Evolutionary conservation across 2,797 vertebrate species (phyloP), one percentile per base, ranked within the genome.

Genomic region (Lycodopsis pacificus): DNA sequence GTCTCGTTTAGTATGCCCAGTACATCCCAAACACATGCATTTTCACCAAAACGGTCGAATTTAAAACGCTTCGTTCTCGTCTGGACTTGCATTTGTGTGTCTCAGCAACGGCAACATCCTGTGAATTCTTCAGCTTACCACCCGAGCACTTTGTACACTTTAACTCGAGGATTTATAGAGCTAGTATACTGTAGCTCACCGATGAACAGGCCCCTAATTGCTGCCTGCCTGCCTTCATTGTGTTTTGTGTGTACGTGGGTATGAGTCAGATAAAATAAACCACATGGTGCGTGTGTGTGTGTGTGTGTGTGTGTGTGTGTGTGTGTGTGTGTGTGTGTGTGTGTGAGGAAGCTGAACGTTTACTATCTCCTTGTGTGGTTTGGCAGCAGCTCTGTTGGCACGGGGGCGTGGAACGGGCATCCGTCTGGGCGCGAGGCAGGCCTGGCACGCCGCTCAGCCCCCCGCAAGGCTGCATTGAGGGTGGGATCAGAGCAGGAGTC

Each of bases 331-430:
- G 73, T 84, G 81, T 78, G 73, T 83, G 65, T 73, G 73, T 84
- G 81, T 77, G 82, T 77, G 73, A 90, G 89, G 86, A 89, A 91
- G 84, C 88, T 87, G 72, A 91, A 82, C 83, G 83, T 91, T 90
- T 92, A 88, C 90, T 93, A 93, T 95, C 94, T 94, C 91, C 91
- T 83, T 94, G 93, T 95, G 94, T 95, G 94, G 94, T 93, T 95
- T 93, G 90, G 92, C 92, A 92, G 88, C 72, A 81, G 88, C 87
- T 86, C 72, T 80, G 89, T 71, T 89, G 74, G 82, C 87, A 89
- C 49, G 88, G 91, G 89, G 91, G 89, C 65, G 88, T 93, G 71
- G 77, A 91, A 73, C 73, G 87, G 92, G 91, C 92, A 94, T 93
- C 90, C 67, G 92, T 93, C 94, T 95, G 92, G 92, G 92, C 89